Evolutionary conservation across 2,888 invertebrate species (phyloP), one percentile per base, ranked within the genome.

Genomic region (Drosophila villosipedis): DNA sequence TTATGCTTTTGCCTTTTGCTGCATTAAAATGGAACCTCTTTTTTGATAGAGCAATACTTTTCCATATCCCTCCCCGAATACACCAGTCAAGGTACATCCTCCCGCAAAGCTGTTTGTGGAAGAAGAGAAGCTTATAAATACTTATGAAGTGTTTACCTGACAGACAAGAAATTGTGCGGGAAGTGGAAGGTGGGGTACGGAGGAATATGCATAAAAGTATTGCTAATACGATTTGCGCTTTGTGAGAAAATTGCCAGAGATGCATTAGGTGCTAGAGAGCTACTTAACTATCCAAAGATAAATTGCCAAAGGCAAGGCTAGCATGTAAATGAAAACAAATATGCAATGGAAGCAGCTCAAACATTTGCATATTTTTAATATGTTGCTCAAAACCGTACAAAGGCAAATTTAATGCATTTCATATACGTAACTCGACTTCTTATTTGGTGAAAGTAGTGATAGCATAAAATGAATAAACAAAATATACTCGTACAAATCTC

Each of bases 1-100:
- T 80, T 80, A 80, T 80, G 80, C 72, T 80, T 72, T 79, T 79
- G 80, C 80, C 80, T 80, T 82, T 70, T 76, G 83, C 76, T 76
- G 80, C 83, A 80, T 80, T 83, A 83, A 80, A 82, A 76, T 59
- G 70, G 61, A 69, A 67, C 74, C 70, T 79, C 67, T 79, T 79
- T 79, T 79, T 79, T 67, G 82, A 79, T 79, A 68, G 73, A 72
- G 50, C 72, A 43, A 41, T 62, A 59, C 53, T 30, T 3, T 16
- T 37, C 41, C 47, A n/a, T 5, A n/a, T 52, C 19, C 62, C 57
- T 2, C 35, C 22, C 22, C 37, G 14, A 9, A 1, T 10, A 2
- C 14, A 14, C 9, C 41, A 47, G 22, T 16, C 47, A 47, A 22
- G 6, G 28, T 14, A 4, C 12, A 47, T 0, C 43, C 28, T 28